Percentiles rank a stretch among this genome's conserved stretches.
Conservation (phyloP, 2,113 vertebrate species). For the Mionectes macconnelli region DNA sequence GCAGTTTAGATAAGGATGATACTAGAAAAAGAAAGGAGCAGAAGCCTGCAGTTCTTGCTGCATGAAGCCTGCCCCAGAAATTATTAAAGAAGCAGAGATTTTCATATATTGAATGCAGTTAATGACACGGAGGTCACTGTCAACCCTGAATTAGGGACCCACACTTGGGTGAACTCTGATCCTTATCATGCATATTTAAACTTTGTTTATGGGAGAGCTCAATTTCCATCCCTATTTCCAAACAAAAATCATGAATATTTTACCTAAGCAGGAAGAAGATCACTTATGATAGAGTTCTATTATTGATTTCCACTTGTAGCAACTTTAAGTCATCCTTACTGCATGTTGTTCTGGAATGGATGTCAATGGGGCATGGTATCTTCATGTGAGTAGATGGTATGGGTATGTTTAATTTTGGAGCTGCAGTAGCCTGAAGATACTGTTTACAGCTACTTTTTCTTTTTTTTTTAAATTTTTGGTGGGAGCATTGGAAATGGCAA, state of each 20-base stretch:
- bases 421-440: neutral
- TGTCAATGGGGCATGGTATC: neutral
- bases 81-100: neutral
- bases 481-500: neutral
- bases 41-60: neutral
- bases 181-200: accelerated
- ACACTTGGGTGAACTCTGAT: neutral
- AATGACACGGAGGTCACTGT: neutral
- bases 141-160: neutral
- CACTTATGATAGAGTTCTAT: neutral
- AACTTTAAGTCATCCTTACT: neutral
- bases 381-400: neutral
- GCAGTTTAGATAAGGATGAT: neutral
- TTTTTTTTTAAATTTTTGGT: accelerated
- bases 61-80: neutral
- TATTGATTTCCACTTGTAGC: neutral
- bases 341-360: neutral
- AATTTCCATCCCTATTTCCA: too few species aligned
- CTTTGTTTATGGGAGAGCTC: neutral
- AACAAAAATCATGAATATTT: neutral
- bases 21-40: neutral
- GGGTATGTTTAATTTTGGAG: neutral
- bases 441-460: neutral
- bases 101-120: neutral
- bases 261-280: neutral